phyloP scores from a whole-genome alignment of 2,888 invertebrate species.

The Tetranychus truncatus region DNA sequence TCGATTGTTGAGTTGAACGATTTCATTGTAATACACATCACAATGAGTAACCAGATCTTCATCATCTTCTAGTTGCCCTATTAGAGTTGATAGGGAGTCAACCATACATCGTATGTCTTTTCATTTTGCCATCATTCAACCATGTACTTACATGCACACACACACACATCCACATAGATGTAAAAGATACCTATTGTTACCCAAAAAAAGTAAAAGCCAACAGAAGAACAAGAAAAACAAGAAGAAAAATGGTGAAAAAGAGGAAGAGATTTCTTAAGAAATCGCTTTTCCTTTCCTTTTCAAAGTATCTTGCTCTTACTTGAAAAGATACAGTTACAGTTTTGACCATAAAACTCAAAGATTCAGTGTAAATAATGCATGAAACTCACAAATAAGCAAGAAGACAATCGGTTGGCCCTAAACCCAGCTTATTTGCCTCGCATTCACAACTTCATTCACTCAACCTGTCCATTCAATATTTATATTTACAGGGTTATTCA shows the following conservation, averaged over 20 bases:
- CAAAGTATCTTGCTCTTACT: not conserved
- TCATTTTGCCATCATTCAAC: not conserved
- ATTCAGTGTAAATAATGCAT: no score
- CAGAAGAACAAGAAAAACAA: not conserved
- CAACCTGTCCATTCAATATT: no score
- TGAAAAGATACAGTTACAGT: not conserved
- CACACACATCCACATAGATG: not conserved
- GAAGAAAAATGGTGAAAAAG: not conserved
- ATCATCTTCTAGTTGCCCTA: not conserved
- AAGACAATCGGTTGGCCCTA: no score
- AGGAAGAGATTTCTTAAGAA: not conserved
- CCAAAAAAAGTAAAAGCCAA: not conserved
- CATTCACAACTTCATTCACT: no score
- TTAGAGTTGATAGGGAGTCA: not conserved
- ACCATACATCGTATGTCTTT: slow-evolving; percentile 1
- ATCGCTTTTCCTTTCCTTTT: not conserved
- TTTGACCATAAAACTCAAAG: no score
- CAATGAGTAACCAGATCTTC: not conserved
- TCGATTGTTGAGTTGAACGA: not conserved
- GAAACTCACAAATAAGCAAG: no score
- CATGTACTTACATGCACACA: not conserved
- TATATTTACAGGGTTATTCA: no score
- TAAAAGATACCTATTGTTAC: not conserved
- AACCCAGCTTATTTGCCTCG: no score
- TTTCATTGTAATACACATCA: not conserved